These are phyloP conservation scores for Cliona cf. orientalis DNA, from an alignment of 37 sponge, comb jelly and placozoan genomes.

Conservation along the genomic window DNA sequence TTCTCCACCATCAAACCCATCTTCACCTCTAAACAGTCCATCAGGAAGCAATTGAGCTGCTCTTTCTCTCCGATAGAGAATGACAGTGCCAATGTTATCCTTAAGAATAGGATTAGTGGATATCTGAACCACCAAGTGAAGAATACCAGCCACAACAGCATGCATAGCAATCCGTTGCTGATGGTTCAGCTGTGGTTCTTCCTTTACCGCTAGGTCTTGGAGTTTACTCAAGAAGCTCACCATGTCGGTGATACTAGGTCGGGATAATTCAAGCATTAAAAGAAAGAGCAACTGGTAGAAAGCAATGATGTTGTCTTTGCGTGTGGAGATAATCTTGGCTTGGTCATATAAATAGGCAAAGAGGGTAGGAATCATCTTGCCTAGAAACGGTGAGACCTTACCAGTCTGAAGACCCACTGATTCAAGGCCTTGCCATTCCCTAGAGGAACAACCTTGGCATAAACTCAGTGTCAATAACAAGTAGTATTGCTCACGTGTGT, in stretches of 20 bases:
- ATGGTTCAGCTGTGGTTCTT: not conserved
- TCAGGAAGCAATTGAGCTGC: constrained; percentile 38
- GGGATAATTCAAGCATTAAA: constrained; percentile 42
- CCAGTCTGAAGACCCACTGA: constrained; percentile 23
- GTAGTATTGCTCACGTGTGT: constrained; percentile 35
- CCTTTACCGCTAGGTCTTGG: constrained; percentile 24
- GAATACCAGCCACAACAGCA: constrained; percentile 27
- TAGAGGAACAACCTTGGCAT: not conserved
- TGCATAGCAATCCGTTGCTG: constrained; percentile 25
- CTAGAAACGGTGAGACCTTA: constrained; percentile 43
- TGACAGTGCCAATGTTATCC: constrained; percentile 27
- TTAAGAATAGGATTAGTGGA: constrained; percentile 3
- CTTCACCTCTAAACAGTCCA: constrained; percentile 2
- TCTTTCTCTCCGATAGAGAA: not conserved
- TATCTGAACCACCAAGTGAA: constrained; percentile 30
- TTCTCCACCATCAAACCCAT: not conserved
- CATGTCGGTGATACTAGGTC: constrained; percentile 30
- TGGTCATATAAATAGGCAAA: constrained; percentile 21
- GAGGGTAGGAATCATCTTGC: constrained; percentile 24
- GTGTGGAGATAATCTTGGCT: constrained; percentile 12
- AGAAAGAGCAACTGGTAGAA: constrained; percentile 57
- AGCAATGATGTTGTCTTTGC: constrained; percentile 29
- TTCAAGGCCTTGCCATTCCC: constrained; percentile 47
- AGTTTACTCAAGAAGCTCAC: constrained; percentile 11
- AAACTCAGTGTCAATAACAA: not conserved